phyloP scores from a whole-genome alignment of 2,888 invertebrate species.

The Xanthostigma xanthostigma region DNA sequence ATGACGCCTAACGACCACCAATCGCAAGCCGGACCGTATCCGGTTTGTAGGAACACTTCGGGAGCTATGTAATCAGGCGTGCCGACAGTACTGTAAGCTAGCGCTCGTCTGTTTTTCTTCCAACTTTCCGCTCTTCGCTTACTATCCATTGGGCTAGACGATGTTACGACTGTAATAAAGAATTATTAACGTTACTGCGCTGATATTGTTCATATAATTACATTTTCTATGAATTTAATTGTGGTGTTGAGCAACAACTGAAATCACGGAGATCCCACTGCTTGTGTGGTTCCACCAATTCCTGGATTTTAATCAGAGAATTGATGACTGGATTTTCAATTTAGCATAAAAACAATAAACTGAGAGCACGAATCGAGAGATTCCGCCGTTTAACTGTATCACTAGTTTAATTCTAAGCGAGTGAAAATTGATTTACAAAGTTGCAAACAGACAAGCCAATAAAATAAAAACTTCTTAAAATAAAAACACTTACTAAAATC shows the following conservation, averaged over 20 bases:
- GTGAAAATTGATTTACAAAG: too few species aligned
- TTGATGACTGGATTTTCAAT: too few species aligned
- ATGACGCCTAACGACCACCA: conserved; percentile 99
- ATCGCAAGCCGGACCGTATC: conserved; percentile 95
- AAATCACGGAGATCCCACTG: too few species aligned
- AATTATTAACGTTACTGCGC: neutral
- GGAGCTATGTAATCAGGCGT: conserved; percentile 99
- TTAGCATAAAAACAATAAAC: too few species aligned
- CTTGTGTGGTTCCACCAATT: too few species aligned
- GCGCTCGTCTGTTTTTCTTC: conserved; percentile 92
- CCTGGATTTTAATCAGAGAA: too few species aligned
- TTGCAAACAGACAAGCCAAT: too few species aligned
- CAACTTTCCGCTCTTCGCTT: conserved; percentile 97
- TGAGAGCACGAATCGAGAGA: too few species aligned
- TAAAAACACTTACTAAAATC: conserved; percentile 67
- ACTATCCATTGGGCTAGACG: conserved; percentile 79
- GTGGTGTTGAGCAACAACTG: neutral
- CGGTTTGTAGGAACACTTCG: conserved; percentile 95
- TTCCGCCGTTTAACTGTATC: too few species aligned
- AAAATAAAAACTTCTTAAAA: conserved; percentile 8
- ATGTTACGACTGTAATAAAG: conserved; percentile 29
- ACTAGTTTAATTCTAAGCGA: too few species aligned
- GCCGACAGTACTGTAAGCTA: conserved; percentile 89
- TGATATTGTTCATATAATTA: neutral
- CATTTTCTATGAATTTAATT: conserved; percentile 1